These are phyloP conservation scores for Stegodyphus dumicola DNA, from an alignment of 1,140 invertebrate species.

Conservation along the genomic window DNA sequence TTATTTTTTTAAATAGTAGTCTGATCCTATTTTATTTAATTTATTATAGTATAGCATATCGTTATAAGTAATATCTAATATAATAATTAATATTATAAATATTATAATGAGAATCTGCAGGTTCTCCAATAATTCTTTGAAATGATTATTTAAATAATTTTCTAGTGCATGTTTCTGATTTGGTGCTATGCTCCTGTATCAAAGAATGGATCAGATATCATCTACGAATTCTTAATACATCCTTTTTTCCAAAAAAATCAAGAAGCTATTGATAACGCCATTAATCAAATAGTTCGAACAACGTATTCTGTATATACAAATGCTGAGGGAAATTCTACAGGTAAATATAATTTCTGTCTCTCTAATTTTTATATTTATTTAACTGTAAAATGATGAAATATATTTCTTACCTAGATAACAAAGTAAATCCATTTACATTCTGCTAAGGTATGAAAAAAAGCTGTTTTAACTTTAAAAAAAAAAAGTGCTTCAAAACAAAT, in stretches of 20 bases:
- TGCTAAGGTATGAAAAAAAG: no score
- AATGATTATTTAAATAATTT: background rate
- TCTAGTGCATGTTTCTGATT: constrained; percentile 16
- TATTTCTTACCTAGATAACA: background rate
- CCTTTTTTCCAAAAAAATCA: constrained; percentile 29
- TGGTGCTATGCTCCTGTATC: constrained; percentile 42
- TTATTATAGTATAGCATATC: no score
- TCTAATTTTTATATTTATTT: background rate
- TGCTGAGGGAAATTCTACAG: background rate
- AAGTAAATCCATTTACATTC: no score
- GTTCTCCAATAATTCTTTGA: no score
- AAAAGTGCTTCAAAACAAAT: no score
- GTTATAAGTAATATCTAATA: no score
- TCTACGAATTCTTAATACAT: constrained; percentile 11
- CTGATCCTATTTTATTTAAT: no score
- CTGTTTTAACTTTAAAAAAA: no score
- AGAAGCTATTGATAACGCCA: constrained; percentile 30
- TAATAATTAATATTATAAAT: no score
- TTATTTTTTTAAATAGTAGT: no score
- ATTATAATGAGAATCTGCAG: no score
- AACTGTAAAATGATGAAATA: background rate
- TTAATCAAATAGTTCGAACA: constrained; percentile 15
- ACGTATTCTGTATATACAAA: constrained; percentile 32
- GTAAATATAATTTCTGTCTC: background rate
- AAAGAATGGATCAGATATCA: constrained; percentile 32